Conservation (phyloP, 2,113 vertebrate genomes). For the Rhinichthys klamathensis region DNA sequence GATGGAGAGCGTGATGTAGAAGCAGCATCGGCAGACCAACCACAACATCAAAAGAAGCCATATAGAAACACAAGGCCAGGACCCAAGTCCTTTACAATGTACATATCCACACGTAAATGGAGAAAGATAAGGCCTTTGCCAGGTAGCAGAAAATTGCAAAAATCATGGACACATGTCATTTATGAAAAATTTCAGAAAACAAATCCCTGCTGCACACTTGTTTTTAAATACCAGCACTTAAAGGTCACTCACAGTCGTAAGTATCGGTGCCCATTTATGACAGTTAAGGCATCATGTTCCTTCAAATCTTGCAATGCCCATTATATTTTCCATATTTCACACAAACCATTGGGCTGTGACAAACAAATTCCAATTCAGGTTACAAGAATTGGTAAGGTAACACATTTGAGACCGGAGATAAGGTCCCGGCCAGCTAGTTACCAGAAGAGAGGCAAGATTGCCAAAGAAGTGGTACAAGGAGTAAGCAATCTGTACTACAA, state of each 20-base stretch:
- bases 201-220: background rate
- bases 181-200: background rate
- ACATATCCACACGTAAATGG: background rate
- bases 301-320: background rate
- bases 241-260: background rate
- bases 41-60: background rate
- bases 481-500: background rate
- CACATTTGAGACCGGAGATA: background rate
- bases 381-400: background rate
- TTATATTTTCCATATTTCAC: background rate
- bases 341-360: background rate
- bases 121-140: background rate
- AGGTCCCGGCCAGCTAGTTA: background rate
- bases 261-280: background rate
- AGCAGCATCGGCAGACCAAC: too few species aligned
- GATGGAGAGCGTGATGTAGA: too few species aligned
- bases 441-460: conserved; percentile 11
- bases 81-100: background rate
- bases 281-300: background rate
- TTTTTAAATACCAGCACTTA: background rate
- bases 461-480: background rate
- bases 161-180: background rate
- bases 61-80: background rate
- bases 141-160: background rate
- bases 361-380: background rate